phyloP scores from a whole-genome alignment of 2,113 vertebrate species.

The Megaleporinus macrocephalus region DNA sequence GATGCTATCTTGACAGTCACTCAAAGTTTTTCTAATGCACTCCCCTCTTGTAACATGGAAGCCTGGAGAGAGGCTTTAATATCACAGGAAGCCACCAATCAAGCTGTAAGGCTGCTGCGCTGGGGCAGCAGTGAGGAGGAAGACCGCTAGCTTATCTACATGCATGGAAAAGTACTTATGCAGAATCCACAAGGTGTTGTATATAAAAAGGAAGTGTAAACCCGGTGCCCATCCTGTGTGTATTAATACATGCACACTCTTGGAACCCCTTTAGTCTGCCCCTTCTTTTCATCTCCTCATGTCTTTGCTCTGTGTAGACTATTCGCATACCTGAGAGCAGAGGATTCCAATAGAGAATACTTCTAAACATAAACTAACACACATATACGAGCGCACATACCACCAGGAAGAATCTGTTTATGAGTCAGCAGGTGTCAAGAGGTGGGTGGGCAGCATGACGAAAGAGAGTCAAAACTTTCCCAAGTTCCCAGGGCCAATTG shows the following conservation, averaged over 20 bases:
- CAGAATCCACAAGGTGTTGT: neutral
- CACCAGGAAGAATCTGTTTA: constrained; percentile 15
- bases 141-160: neutral
- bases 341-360: neutral
- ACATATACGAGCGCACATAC: constrained; percentile 15
- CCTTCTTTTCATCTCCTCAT: neutral
- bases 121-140: neutral
- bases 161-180: neutral
- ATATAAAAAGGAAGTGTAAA: neutral
- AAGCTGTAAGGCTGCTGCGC: constrained; percentile 23
- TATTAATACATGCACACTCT: too few relatives aligned
- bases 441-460: constrained; percentile 1
- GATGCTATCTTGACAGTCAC: neutral
- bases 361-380: neutral
- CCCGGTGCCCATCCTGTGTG: neutral
- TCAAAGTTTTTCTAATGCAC: neutral
- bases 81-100: constrained; percentile 30
- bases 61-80: neutral
- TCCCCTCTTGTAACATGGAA: neutral
- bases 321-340: constrained; percentile 27
- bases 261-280: neutral
- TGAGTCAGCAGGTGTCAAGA: constrained; percentile 55
- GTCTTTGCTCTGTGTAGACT: neutral
- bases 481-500: neutral
- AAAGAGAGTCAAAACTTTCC: neutral